Base-by-base conservation (phyloP, 1,140 invertebrate genomes). In the Muscidifurax raptorellus region DNA sequence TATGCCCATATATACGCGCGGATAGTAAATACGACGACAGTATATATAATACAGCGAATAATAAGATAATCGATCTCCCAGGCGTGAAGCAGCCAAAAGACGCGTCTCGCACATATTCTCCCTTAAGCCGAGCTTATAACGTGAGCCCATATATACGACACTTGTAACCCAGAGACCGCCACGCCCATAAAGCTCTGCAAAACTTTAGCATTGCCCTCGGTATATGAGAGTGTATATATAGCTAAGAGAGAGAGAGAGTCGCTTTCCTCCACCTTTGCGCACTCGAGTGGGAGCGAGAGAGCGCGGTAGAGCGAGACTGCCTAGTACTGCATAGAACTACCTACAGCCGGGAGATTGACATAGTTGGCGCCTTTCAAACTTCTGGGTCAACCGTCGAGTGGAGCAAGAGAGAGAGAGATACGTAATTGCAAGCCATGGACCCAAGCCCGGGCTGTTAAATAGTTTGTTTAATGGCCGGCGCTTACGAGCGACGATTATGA, bases 341-440 rank as follows among this genome's bases (percentile, higher is more conserved):
- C 15, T 59, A 28, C 40, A n/a, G 6, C 74, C 40, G 77, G 32
- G 36, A 80, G 78, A 80, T 80, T 80, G 64, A 67, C 64, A 67
- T 67, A 40, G 78, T 67, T 80, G 59, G 78, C 78, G 59, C 64
- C 78, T 80, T 80, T 69, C 30, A 80, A 80, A 80, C 64, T 80
- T 80, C 36, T 47, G 25, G 47, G 72, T 72, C 72, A 74, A 74
- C 69, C 30, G 69, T 30, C 28, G 30, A 18, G 69, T 40, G 7
- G 36, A 40, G 36, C n/a, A 40, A 12, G 36, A 40, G 36, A 40
- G 32, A 36, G 32, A 27, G 27, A 72, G 30, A 72, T 36, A 72
- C 69, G 69, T 32, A 72, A 72, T 72, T 72, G 69, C 69, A 1
- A 52, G 47, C 47, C 47, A 18, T 52, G 47, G 18, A 52, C 47